A percentile compares a stretch with the other conserved stretches of the same genome.
Evolutionary conservation across 1,140 invertebrate species (phyloP).

Genomic region (Procambarus virginalis): DNA sequence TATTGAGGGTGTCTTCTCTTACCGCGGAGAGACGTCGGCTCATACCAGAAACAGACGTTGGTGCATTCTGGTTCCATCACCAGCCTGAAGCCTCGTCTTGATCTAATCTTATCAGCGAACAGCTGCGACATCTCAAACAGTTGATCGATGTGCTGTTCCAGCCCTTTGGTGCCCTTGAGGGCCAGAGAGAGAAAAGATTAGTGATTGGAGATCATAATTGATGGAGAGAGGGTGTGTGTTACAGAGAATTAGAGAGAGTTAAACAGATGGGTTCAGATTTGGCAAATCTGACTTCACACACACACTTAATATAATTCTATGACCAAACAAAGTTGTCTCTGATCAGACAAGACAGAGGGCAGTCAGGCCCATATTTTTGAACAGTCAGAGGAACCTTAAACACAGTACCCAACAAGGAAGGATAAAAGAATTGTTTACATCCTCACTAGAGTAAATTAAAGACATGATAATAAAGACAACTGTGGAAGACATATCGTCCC

Average conservation of each 20-base stretch:
- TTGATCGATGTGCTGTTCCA: slow-evolving; percentile 79
- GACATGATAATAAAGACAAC: too few relatives aligned
- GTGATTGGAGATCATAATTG: background rate
- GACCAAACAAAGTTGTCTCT: too few relatives aligned
- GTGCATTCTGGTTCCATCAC: slow-evolving; percentile 83
- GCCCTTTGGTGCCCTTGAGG: slow-evolving; percentile 78
- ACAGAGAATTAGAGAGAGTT: background rate
- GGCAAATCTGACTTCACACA: too few relatives aligned
- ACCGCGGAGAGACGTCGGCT: slow-evolving; percentile 83
- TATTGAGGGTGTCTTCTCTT: slow-evolving; percentile 77
- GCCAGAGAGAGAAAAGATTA: background rate
- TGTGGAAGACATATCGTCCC: too few relatives aligned
- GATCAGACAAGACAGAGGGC: too few relatives aligned
- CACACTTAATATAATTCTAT: too few relatives aligned
- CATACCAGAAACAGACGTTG: slow-evolving; percentile 96
- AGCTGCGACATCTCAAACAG: slow-evolving; percentile 76
- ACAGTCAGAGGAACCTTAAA: too few relatives aligned
- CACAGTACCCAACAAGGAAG: too few relatives aligned
- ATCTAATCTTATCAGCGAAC: slow-evolving; percentile 67
- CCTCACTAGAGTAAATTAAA: too few relatives aligned
- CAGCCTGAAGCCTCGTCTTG: slow-evolving; percentile 69
- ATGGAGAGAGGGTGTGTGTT: background rate
- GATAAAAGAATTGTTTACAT: too few relatives aligned
- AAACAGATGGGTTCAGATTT: background rate
- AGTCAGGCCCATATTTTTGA: too few relatives aligned